phyloP scores from a whole-genome alignment of 2,113 vertebrate species.

The Phyllostomus hastatus region DNA sequence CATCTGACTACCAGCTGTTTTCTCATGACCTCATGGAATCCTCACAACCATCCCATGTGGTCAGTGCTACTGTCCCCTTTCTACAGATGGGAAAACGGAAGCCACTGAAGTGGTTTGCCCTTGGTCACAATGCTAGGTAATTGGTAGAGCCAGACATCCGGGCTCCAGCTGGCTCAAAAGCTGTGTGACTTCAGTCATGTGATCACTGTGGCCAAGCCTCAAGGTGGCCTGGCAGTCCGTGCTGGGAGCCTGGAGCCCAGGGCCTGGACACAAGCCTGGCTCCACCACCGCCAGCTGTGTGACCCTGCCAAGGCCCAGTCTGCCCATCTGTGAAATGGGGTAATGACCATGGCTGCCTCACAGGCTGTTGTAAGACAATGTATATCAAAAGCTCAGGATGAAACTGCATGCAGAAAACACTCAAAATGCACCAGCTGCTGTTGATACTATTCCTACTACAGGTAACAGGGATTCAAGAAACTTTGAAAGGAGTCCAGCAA shows the following conservation, averaged over 20 bases:
- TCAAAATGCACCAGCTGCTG: accelerated
- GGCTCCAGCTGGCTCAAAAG: neutral
- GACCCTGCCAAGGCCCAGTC: neutral
- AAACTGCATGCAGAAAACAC: neutral
- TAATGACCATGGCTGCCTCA: neutral
- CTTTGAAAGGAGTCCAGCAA: accelerated
- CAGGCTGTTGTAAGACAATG: neutral
- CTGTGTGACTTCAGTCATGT: neutral
- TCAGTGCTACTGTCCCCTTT: accelerated
- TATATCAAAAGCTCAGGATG: neutral
- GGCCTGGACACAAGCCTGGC: neutral
- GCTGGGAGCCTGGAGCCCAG: neutral
- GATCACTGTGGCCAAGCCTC: neutral
- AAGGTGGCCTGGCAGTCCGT: too few species aligned
- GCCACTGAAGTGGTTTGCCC: neutral
- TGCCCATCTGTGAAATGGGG: neutral
- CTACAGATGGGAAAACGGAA: neutral
- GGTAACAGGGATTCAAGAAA: accelerated
- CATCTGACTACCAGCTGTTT: neutral
- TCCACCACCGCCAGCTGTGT: neutral
- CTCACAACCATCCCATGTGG: neutral
- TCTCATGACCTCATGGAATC: neutral
- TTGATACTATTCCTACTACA: accelerated
- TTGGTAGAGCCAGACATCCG: neutral
- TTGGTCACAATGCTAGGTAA: neutral